Percentiles rank a stretch among this genome's conserved stretches.
Conservation (phyloP, 2,888 invertebrate genomes). For the Syrphus vitripennis region DNA sequence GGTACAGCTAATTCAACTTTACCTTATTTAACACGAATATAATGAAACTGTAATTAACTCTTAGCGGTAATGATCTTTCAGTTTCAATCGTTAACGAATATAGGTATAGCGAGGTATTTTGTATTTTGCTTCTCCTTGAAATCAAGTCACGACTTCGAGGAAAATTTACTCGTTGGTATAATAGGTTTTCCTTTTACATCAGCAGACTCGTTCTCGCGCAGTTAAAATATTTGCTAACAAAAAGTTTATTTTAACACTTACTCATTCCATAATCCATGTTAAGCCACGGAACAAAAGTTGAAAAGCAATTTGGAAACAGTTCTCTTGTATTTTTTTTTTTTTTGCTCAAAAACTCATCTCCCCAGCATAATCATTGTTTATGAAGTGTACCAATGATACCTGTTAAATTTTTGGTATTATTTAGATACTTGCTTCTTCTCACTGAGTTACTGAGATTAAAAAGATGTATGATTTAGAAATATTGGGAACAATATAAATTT, state of each 20-base stretch:
- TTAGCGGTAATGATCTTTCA: slow-evolving; percentile 64
- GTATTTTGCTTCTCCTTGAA: background rate
- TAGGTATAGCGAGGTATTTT: slow-evolving; percentile 9
- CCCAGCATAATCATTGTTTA: background rate
- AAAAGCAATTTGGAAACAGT: slow-evolving; percentile 38
- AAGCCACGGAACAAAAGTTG: slow-evolving; percentile 34
- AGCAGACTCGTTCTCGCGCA: background rate
- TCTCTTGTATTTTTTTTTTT: background rate
- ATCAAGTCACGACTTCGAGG: slow-evolving; percentile 42
- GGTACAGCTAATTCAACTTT: slow-evolving; percentile 56
- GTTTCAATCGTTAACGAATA: slow-evolving; percentile 58
- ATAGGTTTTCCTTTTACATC: background rate
- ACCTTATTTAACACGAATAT: slow-evolving; percentile 65
- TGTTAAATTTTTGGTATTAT: too few relatives aligned
- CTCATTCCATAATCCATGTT: slow-evolving; percentile 35
- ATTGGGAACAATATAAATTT: too few relatives aligned
- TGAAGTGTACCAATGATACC: background rate
- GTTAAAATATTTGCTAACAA: slow-evolving; percentile 28
- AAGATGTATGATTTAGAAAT: too few relatives aligned
- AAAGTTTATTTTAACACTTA: slow-evolving; percentile 18
- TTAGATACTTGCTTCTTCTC: too few relatives aligned
- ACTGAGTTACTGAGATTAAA: too few relatives aligned
- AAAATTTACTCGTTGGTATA: slow-evolving; percentile 6
- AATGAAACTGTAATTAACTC: slow-evolving; percentile 69
- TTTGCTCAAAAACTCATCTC: background rate